phyloP scores from a whole-genome alignment of 2,797 vertebrate species.

The Acanthopagrus latus region DNA sequence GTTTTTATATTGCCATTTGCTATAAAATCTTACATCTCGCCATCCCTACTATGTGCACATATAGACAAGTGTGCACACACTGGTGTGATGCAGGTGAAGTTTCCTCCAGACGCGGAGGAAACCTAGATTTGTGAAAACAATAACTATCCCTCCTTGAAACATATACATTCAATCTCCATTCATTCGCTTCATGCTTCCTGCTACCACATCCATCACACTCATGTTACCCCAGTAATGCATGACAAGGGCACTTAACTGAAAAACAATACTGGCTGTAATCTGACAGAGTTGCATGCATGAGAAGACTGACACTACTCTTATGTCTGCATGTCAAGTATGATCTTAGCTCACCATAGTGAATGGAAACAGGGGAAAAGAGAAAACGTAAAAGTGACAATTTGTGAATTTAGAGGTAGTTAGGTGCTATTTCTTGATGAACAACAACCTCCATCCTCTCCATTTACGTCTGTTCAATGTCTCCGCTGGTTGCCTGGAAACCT shows the following conservation, averaged over 20 bases:
- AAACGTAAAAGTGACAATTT: not conserved
- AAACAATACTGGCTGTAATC: constrained; percentile 12
- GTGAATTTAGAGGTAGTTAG: too few relatives aligned
- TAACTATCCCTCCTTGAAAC: not conserved
- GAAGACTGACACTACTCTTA: not conserved
- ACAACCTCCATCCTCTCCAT: not conserved
- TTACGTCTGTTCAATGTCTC: not conserved
- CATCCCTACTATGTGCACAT: not conserved
- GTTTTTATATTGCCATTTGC: too few relatives aligned
- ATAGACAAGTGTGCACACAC: not conserved
- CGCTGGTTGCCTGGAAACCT: not conserved
- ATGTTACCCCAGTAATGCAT: not conserved
- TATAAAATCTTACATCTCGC: too few relatives aligned
- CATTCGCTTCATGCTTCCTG: not conserved
- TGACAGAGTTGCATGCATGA: not conserved
- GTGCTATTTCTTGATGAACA: not conserved
- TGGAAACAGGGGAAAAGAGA: not conserved
- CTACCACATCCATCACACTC: constrained; percentile 15
- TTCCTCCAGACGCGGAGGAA: not conserved
- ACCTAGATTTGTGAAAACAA: constrained; percentile 7
- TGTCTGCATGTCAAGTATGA: not conserved
- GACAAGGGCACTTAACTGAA: constrained; percentile 14
- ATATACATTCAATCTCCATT: not conserved
- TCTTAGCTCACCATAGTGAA: not conserved
- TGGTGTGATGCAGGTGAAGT: not conserved